Conservation (phyloP, 1,140 invertebrate species). For the Drosophila ogumai region DNA sequence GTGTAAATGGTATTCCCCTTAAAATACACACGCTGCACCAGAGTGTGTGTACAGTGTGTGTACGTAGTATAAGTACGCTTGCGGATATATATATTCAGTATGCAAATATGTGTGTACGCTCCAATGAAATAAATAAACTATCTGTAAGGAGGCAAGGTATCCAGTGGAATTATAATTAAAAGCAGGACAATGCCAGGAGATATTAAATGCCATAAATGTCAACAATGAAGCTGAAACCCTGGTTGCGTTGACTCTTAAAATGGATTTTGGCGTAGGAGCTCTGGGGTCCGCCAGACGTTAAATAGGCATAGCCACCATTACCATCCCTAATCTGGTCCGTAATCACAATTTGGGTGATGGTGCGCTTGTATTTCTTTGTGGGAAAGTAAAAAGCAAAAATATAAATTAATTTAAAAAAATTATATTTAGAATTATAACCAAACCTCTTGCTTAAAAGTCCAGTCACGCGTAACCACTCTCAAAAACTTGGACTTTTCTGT, state of each 20-base stretch:
- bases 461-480: constrained; percentile 75
- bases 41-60: neutral
- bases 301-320: constrained; percentile 85
- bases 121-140: constrained; percentile 30
- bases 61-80: constrained; percentile 12
- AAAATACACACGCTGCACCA: constrained; percentile 16
- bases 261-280: constrained; percentile 84
- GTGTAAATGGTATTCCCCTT: constrained; percentile 23
- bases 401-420: neutral
- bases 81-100: constrained; percentile 30
- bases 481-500: constrained; percentile 82
- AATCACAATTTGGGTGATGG: constrained; percentile 86
- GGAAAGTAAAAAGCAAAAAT: neutral
- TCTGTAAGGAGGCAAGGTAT: constrained; percentile 3
- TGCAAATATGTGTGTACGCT: constrained; percentile 27
- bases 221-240: constrained; percentile 86
- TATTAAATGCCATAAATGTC: constrained; percentile 85
- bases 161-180: constrained; percentile 19
- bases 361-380: constrained; percentile 33
- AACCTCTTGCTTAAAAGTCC: constrained; percentile 55
- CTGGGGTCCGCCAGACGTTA: constrained; percentile 85
- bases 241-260: constrained; percentile 86
- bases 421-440: neutral
- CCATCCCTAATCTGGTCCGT: constrained; percentile 86
- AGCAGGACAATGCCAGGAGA: neutral